phyloP scores from a whole-genome alignment of 2,888 invertebrate genomes.

The Alloplasta piceator region DNA sequence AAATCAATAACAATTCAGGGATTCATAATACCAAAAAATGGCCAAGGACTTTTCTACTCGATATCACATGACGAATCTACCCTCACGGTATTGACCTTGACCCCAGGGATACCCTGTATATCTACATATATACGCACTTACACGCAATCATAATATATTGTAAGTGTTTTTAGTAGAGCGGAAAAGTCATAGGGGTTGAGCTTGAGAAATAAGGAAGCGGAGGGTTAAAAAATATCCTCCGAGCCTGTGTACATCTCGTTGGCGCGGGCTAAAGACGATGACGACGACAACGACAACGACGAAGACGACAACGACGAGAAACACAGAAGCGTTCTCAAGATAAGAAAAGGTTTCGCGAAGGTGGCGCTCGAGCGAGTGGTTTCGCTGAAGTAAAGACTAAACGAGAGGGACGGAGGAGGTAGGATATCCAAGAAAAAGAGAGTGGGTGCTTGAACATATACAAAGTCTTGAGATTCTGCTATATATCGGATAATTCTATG shows the following conservation, averaged over 20 bases:
- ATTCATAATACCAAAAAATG: too few species aligned
- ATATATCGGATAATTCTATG: constrained; percentile 58
- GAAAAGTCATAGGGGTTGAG: constrained; percentile 3
- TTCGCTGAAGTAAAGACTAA: constrained; percentile 53
- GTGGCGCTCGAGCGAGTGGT: constrained; percentile 40
- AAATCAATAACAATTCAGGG: too few species aligned
- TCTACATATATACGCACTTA: too few species aligned
- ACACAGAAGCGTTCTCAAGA: constrained; percentile 61
- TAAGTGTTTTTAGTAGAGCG: too few species aligned
- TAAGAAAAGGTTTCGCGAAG: constrained; percentile 61
- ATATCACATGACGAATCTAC: too few species aligned
- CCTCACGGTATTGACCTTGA: too few species aligned
- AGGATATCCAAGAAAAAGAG: constrained; percentile 20
- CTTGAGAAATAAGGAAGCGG: constrained; percentile 30
- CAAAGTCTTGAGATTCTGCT: constrained; percentile 40
- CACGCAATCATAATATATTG: too few species aligned
- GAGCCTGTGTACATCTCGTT: constrained; percentile 31
- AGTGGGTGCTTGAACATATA: constrained; percentile 1
- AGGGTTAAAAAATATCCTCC: constrained; percentile 64
- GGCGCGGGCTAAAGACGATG: too few species aligned
- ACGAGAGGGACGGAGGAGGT: constrained; percentile 50
- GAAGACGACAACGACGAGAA: constrained; percentile 37
- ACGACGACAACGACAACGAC: too few species aligned
- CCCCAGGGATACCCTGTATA: too few species aligned
- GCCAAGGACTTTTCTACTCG: too few species aligned